phyloP scores from a whole-genome alignment of 2,113 vertebrate species.

The Cryptotis parvus region DNA sequence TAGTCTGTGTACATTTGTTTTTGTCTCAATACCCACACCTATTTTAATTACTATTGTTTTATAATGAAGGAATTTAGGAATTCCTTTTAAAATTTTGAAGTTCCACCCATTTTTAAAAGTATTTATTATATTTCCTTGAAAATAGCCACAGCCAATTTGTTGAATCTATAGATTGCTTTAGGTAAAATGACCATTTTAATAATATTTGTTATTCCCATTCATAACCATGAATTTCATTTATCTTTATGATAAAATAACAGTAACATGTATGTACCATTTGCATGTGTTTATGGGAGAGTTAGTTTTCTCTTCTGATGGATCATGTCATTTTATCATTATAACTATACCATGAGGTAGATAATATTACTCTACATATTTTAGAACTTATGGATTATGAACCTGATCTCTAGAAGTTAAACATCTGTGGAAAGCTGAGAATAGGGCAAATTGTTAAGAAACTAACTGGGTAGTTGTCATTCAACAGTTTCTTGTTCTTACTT shows the following conservation, averaged over 20 bases:
- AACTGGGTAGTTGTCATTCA: not conserved
- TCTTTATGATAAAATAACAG: not conserved
- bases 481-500: slow-evolving; percentile 35
- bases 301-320: slow-evolving; percentile 32
- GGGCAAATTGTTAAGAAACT: not conserved
- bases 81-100: too few relatives aligned
- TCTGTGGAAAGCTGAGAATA: slow-evolving; percentile 14
- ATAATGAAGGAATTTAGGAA: too few relatives aligned
- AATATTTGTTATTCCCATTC: too few relatives aligned
- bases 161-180: too few relatives aligned
- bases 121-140: too few relatives aligned
- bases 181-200: too few relatives aligned
- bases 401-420: not conserved
- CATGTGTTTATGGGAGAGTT: not conserved
- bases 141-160: too few relatives aligned
- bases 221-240: too few relatives aligned
- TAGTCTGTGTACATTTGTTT: too few relatives aligned
- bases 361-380: slow-evolving; percentile 30
- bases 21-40: too few relatives aligned
- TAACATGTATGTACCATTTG: not conserved
- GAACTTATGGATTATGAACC: not conserved
- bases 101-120: too few relatives aligned
- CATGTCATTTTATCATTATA: slow-evolving; percentile 38
- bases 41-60: too few relatives aligned
- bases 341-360: not conserved